Base-by-base conservation (phyloP, 1,140 invertebrate species). In the Uloborus diversus region DNA sequence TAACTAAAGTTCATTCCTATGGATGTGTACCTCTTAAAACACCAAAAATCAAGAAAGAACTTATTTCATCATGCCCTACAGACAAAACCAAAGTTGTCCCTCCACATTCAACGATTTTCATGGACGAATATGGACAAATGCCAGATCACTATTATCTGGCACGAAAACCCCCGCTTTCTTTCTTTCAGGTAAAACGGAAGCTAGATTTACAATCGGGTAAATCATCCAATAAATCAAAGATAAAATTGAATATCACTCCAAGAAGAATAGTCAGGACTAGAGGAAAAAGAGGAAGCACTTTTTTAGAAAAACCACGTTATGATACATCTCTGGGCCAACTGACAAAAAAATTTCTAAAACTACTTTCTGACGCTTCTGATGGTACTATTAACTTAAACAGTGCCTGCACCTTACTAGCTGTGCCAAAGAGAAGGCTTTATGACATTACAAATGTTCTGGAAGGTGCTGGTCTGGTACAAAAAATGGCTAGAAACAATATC, bases 361-460 rank as follows among this genome's bases (percentile, higher is more conserved):
- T 99, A 81, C 89, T 99, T 57, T 92, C 96, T 87, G 91, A 91
- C 84, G 94, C 95, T 71, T 92, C 93, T 69, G 93, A 96, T 87
- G 96, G 96, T 79, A 93, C 84, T 76, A 90, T 96, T 80, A 94
- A 96, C 88, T 90, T 96, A 83, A 96, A 95, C 82, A 88, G 92
- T 88, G 97, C 98, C 66, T 97, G 97, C 28, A 94, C 95, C 87
- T 91, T 92, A 62, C 89, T 99, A 35, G 92, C 94, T 84, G 98
- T 99, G 83, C 98, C 99, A 88, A 99, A 98, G 86, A 91, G 98
- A 84, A 90, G 98, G 85, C 99, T 99, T 85, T 99, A 99, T 88
- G 98, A 99, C 87, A 99, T 99, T 83, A 99, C 98, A 57, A 99
- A 99, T 89, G 98, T 99, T 3, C 88, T 99, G 73, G 98, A 99